Evolutionary conservation across 2,113 vertebrate species (phyloP), one percentile per base, ranked within the genome.

Genomic region (Thymallus thymallus): DNA sequence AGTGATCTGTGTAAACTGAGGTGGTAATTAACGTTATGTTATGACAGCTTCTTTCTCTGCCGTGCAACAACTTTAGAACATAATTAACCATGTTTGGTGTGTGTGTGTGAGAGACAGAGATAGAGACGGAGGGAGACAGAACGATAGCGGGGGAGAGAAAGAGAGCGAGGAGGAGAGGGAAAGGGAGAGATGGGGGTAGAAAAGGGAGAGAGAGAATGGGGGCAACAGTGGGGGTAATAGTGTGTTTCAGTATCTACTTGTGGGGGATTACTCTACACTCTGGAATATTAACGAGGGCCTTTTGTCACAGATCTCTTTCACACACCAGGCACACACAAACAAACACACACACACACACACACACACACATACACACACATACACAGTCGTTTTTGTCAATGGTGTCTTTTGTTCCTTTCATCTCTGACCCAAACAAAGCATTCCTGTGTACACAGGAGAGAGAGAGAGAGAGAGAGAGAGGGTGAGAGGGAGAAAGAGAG

Each of bases 341-440:
- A 60, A 68, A 22, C 80, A 24, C 22, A 23, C 51, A 18, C 64
- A n/a, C 60, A 68, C 60, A 46, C 22, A 65, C 80, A 68, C 67
- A 18, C 66, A 68, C 72, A 26, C 48, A 56, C 16, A 60, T 45
- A 65, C 64, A 41, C 63, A 30, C 55, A 35, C 45, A 69, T 60
- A 86, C 82, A 84, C 72, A 87, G 86, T 86, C 69, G 77, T 45
- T 89, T 90, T 88, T 87, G 87, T 93, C 85, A 91, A 90, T 90
- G 87, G 83, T 20, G 71, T 81, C 90, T 91, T 91, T 92, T 92
- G 93, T 93, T 78, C 85, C 84, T 89, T 91, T 91, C 89, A 92
- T 91, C 84, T 90, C 71, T 35, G 80, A 76, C 76, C 35, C 74
- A 73, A 89, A 93, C 92, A 92, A 94, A 91, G 89, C 86, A 86